Evolutionary conservation across 2,888 invertebrate species (phyloP), one percentile per base, ranked within the genome.

Genomic region (Digitonthophagus gazella): DNA sequence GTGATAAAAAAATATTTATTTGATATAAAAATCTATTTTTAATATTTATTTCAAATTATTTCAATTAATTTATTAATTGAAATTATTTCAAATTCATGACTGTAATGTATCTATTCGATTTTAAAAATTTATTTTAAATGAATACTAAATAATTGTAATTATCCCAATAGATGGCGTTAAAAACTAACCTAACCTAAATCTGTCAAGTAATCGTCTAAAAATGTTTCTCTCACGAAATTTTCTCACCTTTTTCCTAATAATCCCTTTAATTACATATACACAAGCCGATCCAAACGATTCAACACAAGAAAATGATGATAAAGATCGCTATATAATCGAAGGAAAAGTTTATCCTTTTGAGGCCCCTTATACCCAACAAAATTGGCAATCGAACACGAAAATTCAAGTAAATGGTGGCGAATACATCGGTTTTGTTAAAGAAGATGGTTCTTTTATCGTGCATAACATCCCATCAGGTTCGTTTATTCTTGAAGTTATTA

Each of bases 391-490:
- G 5, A 89, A 90, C 74, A 92, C 93, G 0, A 88, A 90, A 73
- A 85, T 95, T 15, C 89, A 95, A 79, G 91, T 96, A 4, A 96
- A 97, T 80, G 94, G 95, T 6, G 97, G 96, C 14, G 93, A 95
- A 81, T 92, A 90, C 80, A 87, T 94, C 74, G 96, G 94, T 64
- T 96, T 95, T 80, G 84, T 97, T 14, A 93, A 93, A 76, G 93
- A 93, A 75, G 98, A 98, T 83, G 98, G 98, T 11, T 88, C 92
- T 3, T 99, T 99, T 81, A 85, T 90, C 1, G 89, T 98, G 57
- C 91, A 93, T 78, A 95, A 95, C 78, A 87, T 98, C 0, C 93
- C 95, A 0, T 90, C 93, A 0, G 97, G 97, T 4, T 98, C 98
- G 0, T 98, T 97, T 81, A 90, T 98, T 3, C 87, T 99, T 0